Conservation (phyloP, 2,797 vertebrate species). For the Selene dorsalis region DNA sequence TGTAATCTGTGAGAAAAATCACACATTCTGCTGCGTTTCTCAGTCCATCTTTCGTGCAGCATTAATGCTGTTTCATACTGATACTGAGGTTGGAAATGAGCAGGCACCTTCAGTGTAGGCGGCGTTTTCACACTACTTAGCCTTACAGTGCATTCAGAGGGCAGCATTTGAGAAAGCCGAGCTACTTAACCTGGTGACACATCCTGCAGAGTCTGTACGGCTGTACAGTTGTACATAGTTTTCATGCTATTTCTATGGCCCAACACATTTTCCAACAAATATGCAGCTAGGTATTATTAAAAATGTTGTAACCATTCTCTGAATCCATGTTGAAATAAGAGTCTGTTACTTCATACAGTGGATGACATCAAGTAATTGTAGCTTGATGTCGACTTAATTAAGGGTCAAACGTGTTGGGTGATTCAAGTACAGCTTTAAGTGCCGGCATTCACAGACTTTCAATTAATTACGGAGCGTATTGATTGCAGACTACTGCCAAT, state of each 20-base stretch:
- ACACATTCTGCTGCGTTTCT: conserved; percentile 1
- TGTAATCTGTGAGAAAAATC: conserved; percentile 25
- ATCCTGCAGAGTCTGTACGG: conserved; percentile 42
- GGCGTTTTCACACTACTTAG: conserved; percentile 44
- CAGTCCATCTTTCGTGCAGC: conserved; percentile 28
- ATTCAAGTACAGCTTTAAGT: conserved; percentile 5
- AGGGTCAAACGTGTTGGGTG: background rate
- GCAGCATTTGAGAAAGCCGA: conserved; percentile 47
- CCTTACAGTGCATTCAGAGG: conserved; percentile 24
- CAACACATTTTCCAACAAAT: conserved; percentile 27
- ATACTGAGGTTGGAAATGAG: conserved; percentile 34
- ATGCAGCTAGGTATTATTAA: conserved; percentile 6
- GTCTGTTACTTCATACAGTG: background rate
- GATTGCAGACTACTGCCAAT: background rate
- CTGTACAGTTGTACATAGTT: conserved; percentile 20
- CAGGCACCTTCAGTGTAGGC: conserved; percentile 29
- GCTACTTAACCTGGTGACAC: conserved; percentile 51
- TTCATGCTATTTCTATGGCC: conserved; percentile 14
- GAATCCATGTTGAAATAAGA: background rate
- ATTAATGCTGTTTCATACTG: conserved; percentile 33
- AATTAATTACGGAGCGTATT: background rate
- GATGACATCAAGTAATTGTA: background rate
- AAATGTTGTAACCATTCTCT: conserved; percentile 6
- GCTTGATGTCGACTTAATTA: no score
- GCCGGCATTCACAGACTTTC: background rate